Evolutionary conservation across 2,797 vertebrate genomes (phyloP).

Genomic region (Chromis chromis): DNA sequence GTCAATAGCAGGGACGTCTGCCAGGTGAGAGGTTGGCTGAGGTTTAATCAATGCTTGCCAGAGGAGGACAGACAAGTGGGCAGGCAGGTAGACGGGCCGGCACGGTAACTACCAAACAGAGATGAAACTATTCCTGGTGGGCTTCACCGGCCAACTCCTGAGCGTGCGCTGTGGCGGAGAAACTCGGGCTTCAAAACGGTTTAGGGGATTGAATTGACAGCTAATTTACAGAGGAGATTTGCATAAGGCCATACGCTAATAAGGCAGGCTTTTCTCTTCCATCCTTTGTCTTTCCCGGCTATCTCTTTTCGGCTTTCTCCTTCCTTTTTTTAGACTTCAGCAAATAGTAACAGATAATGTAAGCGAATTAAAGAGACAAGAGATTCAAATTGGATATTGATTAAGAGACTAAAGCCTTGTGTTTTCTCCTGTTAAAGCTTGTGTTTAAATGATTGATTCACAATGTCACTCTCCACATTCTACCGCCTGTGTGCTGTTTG

Average conservation of each 20-base stretch:
- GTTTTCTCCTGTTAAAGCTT: constrained; percentile 75
- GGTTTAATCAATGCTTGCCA: constrained; percentile 71
- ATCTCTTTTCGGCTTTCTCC: constrained; percentile 47
- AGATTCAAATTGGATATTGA: constrained; percentile 87
- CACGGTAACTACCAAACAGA: constrained; percentile 59
- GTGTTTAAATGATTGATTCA: constrained; percentile 82
- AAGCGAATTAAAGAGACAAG: constrained; percentile 82
- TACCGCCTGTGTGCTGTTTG: constrained; percentile 49
- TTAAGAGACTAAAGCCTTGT: constrained; percentile 77
- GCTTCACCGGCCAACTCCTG: constrained; percentile 64
- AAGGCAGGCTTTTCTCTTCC: constrained; percentile 72
- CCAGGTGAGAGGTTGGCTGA: constrained; percentile 77
- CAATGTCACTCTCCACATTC: constrained; percentile 71
- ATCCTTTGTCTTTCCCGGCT: constrained; percentile 68
- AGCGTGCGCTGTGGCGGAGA: constrained; percentile 56
- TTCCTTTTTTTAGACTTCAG: constrained; percentile 62
- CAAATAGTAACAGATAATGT: constrained; percentile 82
- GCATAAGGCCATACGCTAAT: constrained; percentile 79
- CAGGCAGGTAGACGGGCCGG: constrained; percentile 49
- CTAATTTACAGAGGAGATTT: constrained; percentile 85
- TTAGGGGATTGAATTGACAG: constrained; percentile 83
- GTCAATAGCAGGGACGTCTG: constrained; percentile 65
- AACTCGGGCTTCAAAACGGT: constrained; percentile 72
- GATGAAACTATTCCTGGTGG: constrained; percentile 74
- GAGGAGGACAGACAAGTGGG: constrained; percentile 43